phyloP scores from a whole-genome alignment of 2,888 invertebrate species.

The Sphecodes monilicornis region DNA sequence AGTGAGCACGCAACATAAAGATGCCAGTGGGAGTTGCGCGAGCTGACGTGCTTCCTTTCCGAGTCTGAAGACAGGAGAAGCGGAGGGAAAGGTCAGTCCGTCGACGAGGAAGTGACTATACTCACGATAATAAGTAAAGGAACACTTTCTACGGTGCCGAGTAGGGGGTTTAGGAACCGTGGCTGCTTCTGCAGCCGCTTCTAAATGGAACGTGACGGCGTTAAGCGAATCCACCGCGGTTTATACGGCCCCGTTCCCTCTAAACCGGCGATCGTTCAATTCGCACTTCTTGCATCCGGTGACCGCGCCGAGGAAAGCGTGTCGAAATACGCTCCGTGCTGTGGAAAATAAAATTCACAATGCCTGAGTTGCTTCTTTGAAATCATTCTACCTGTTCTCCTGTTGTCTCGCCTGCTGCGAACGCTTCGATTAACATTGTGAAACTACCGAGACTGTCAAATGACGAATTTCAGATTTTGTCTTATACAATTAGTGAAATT shows the following conservation, averaged over 20 bases:
- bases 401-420: not conserved
- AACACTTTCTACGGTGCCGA: slow-evolving; percentile 73
- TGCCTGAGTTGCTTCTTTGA: not conserved
- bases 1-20: not conserved
- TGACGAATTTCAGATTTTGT: not conserved
- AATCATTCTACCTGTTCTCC: not conserved
- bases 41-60: slow-evolving; percentile 4
- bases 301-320: slow-evolving; percentile 63
- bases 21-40: slow-evolving; percentile 22
- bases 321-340: slow-evolving; percentile 49
- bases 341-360: slow-evolving; percentile 44
- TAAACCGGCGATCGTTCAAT: slow-evolving; percentile 36
- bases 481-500: no score
- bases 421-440: not conserved
- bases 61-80: slow-evolving; percentile 46
- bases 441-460: not conserved
- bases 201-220: slow-evolving; percentile 76
- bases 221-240: slow-evolving; percentile 65
- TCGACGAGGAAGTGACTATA: slow-evolving; percentile 76
- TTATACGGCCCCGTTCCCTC: slow-evolving; percentile 40
- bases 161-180: slow-evolving; percentile 32
- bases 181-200: slow-evolving; percentile 50
- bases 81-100: slow-evolving; percentile 80
- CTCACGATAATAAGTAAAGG: slow-evolving; percentile 72
- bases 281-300: slow-evolving; percentile 41